These are phyloP conservation scores for Camelus dromedarius DNA, from an alignment of 2,113 vertebrate species.

Conservation along the genomic window DNA sequence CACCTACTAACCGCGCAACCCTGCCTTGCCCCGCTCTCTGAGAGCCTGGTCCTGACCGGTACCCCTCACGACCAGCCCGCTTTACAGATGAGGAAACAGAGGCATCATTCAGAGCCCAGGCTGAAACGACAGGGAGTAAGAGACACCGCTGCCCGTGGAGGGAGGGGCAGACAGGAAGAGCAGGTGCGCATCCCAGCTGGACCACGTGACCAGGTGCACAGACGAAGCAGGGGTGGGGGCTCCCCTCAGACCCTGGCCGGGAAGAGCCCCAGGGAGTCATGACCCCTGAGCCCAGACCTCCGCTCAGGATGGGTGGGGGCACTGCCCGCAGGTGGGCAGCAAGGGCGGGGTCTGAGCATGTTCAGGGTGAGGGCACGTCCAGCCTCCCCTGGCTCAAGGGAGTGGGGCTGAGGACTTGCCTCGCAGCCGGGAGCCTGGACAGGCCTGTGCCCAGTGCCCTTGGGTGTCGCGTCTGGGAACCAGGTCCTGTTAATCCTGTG, in stretches of 20 bases:
- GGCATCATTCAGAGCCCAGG: not conserved
- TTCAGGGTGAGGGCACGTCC: not conserved
- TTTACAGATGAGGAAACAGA: not conserved
- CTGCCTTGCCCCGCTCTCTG: not conserved
- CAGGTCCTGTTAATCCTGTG: not conserved
- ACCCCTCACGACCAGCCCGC: too few relatives aligned
- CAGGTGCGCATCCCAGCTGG: too few relatives aligned
- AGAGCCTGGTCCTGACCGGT: too few relatives aligned
- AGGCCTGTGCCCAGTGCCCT: not conserved
- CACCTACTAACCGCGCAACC: too few relatives aligned
- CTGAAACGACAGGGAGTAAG: not conserved
- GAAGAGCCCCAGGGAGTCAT: not conserved
- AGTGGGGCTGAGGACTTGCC: not conserved
- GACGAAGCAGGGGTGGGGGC: accelerated
- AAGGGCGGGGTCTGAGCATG: too few relatives aligned
- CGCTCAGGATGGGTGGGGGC: not conserved
- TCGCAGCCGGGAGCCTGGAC: accelerated
- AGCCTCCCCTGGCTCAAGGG: not conserved
- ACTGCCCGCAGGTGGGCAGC: not conserved
- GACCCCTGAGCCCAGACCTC: not conserved
- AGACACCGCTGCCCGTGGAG: not conserved
- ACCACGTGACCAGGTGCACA: accelerated
- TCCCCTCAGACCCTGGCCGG: too few relatives aligned
- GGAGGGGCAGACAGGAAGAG: not conserved
- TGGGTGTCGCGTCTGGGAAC: not conserved